phyloP scores from a whole-genome alignment of 2,113 vertebrate genomes.

The Apaloderma vittatum region DNA sequence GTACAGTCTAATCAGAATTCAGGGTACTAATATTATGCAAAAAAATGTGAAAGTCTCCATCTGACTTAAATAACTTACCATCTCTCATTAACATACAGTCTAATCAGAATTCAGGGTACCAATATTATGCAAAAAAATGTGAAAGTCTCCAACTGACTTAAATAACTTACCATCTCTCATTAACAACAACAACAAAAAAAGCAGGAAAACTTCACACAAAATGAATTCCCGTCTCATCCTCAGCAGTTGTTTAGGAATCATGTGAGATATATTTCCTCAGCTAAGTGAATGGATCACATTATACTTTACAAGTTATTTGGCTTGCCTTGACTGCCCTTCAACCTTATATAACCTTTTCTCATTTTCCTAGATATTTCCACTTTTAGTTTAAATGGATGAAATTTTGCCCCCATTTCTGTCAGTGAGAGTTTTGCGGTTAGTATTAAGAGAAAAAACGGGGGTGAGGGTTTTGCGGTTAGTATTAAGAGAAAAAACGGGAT shows the following conservation, averaged over 20 bases:
- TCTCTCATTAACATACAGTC: neutral
- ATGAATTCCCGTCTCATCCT: fast-evolving
- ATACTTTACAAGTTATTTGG: neutral
- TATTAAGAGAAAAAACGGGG: neutral
- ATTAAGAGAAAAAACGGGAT: neutral
- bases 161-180: neutral
- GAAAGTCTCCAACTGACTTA: neutral
- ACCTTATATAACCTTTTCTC: neutral
- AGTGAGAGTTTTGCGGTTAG: neutral
- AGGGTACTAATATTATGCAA: neutral
- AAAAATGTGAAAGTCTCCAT: neutral
- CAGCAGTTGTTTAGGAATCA: neutral
- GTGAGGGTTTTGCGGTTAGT: neutral
- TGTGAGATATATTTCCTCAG: neutral
- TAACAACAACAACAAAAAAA: neutral
- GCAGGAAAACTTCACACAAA: fast-evolving
- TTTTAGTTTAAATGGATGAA: neutral
- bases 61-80: neutral
- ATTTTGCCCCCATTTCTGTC: neutral
- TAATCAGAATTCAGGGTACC: neutral
- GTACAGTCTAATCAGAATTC: neutral
- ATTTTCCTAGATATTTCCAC: neutral
- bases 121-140: neutral
- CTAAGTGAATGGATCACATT: neutral
- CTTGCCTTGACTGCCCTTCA: neutral